These are phyloP conservation scores for Candoia aspera DNA, from an alignment of 2,113 vertebrate genomes.

Conservation along the genomic window DNA sequence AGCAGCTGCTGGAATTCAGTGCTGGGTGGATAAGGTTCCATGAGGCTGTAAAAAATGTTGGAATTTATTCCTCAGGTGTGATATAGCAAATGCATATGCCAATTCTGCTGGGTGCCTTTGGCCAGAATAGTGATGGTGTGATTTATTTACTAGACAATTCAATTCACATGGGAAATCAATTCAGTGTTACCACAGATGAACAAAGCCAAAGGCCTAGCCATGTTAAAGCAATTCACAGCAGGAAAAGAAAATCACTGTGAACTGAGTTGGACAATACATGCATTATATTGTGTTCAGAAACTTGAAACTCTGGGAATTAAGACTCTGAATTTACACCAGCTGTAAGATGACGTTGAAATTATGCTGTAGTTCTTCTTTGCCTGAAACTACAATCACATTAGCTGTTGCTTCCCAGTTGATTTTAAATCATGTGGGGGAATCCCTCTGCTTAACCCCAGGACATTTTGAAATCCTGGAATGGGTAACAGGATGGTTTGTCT, in stretches of 20 bases:
- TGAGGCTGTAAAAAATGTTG: background rate
- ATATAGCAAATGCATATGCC: background rate
- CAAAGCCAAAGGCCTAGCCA: background rate
- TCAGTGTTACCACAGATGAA: background rate
- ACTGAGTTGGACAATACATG: background rate
- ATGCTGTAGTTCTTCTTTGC: background rate
- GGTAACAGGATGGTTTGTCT: background rate
- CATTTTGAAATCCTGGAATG: background rate
- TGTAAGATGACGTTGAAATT: background rate
- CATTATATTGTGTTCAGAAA: background rate
- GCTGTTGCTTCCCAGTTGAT: background rate
- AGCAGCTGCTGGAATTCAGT: background rate
- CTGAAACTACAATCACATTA: background rate
- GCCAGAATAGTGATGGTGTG: background rate
- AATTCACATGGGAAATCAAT: slow-evolving; percentile 7
- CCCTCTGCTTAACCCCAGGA: background rate
- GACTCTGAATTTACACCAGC: background rate
- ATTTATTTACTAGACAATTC: background rate
- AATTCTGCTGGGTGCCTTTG: background rate
- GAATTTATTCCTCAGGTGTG: background rate
- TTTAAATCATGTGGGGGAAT: background rate
- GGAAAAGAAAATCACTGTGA: too few species aligned
- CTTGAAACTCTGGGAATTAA: background rate
- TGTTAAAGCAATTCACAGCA: background rate
- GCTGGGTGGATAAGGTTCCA: background rate